phyloP scores from a whole-genome alignment of 2,113 vertebrate genomes.

The Anhinga rufa region DNA sequence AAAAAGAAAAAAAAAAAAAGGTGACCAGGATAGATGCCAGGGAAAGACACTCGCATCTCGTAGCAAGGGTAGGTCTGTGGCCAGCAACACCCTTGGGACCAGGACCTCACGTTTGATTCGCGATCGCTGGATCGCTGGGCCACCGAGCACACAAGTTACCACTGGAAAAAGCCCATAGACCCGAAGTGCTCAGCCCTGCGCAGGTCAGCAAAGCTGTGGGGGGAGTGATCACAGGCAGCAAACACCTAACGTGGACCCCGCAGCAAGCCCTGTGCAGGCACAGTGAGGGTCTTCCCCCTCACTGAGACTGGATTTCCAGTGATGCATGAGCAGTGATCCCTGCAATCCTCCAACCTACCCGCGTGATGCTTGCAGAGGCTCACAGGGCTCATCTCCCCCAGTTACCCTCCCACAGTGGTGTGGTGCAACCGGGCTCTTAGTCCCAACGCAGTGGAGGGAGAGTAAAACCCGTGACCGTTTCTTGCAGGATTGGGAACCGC shows the following conservation, averaged over 20 bases:
- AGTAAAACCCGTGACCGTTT: not conserved
- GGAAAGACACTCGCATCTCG: fast-evolving
- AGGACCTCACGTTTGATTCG: not conserved
- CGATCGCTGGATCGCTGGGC: not conserved
- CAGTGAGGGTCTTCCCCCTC: not conserved
- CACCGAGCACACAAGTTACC: not conserved
- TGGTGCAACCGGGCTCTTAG: not conserved
- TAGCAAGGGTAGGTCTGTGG: not conserved
- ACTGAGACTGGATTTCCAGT: not conserved
- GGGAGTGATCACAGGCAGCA: not conserved
- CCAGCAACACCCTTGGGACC: not conserved
- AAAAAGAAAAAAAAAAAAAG: not conserved
- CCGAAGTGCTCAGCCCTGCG: not conserved
- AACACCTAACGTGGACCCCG: not conserved
- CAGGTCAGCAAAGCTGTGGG: not conserved
- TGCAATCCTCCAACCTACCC: not conserved
- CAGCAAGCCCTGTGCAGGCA: not conserved
- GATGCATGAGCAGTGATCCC: not conserved
- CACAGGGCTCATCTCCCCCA: not conserved
- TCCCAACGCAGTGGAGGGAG: fast-evolving
- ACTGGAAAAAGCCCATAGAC: not conserved
- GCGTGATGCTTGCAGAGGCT: not conserved
- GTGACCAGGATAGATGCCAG: not conserved
- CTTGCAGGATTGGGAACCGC: fast-evolving
- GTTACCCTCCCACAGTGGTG: fast-evolving